Evolutionary conservation across 2,888 invertebrate species (phyloP).

Genomic region (Keiferia lycopersicella): DNA sequence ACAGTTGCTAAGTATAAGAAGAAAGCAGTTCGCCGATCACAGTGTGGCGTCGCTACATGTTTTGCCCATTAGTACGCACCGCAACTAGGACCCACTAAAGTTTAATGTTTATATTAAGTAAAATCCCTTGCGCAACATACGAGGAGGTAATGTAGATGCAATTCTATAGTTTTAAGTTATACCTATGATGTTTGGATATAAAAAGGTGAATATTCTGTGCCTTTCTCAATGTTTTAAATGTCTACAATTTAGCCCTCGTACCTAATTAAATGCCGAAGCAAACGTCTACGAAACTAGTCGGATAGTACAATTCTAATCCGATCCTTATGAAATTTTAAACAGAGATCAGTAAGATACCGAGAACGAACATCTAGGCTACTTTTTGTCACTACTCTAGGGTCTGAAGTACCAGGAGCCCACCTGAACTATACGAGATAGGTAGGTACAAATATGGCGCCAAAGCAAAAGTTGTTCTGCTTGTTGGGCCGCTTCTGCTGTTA

Average conservation of each 20-base stretch:
- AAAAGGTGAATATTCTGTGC: background rate
- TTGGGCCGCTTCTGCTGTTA: no score
- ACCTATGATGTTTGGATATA: constrained; percentile 9
- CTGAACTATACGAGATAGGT: no score
- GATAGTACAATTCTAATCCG: background rate
- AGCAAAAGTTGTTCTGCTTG: no score
- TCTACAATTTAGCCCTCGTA: no score
- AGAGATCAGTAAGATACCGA: no score
- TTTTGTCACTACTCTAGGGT: no score
- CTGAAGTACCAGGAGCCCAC: no score
- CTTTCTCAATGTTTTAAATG: background rate
- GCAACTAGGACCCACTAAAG: constrained; percentile 61
- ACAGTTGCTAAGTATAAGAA: constrained; percentile 38
- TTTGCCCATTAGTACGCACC: constrained; percentile 74
- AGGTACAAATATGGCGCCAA: no score
- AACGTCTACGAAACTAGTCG: no score
- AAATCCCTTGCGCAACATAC: constrained; percentile 28
- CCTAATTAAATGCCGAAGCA: no score
- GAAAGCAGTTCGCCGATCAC: constrained; percentile 55
- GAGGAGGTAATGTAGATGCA: constrained; percentile 22
- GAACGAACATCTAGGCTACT: no score
- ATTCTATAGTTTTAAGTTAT: background rate
- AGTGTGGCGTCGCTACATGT: constrained; percentile 60
- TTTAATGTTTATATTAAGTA: constrained; percentile 64
- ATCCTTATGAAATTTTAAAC: no score